Conservation (phyloP, 2,888 invertebrate species). For the Leptinotarsa haldemani region DNA sequence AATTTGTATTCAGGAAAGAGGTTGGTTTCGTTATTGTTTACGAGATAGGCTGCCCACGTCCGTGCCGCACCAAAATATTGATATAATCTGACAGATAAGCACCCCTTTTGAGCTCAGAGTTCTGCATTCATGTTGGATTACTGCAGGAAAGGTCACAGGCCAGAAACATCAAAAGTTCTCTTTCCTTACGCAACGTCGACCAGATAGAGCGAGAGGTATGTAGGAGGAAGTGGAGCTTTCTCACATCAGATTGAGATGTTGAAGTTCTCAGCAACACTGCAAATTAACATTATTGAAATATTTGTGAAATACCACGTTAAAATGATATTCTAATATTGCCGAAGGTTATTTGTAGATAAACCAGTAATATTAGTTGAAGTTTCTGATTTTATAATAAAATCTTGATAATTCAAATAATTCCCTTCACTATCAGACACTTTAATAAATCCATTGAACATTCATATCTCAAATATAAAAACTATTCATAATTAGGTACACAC, state of each 20-base stretch:
- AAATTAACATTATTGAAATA: too few species aligned
- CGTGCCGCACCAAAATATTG: slow-evolving; percentile 61
- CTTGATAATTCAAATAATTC: too few species aligned
- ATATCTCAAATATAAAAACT: too few species aligned
- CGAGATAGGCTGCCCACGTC: slow-evolving; percentile 63
- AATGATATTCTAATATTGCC: too few species aligned
- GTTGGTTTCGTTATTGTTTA: slow-evolving; percentile 56
- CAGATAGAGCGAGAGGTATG: slow-evolving; percentile 4
- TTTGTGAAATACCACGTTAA: too few species aligned
- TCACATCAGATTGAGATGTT: neutral
- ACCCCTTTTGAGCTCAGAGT: slow-evolving; percentile 48
- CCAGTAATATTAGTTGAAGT: too few species aligned
- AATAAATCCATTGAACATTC: too few species aligned
- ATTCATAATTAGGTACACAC: too few species aligned
- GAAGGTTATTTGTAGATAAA: too few species aligned
- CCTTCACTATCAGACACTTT: too few species aligned
- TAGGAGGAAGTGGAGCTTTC: slow-evolving; percentile 3
- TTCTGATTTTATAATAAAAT: too few species aligned
- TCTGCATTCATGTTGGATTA: slow-evolving; percentile 50
- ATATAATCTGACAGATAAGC: slow-evolving; percentile 64
- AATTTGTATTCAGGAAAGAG: slow-evolving; percentile 63
- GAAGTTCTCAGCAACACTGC: neutral
- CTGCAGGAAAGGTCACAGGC: slow-evolving; percentile 49
- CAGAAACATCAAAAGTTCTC: slow-evolving; percentile 41
- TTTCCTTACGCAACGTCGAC: slow-evolving; percentile 6